These are phyloP conservation scores for Adelognathus sp. DNA, from an alignment of 2,888 invertebrate genomes.

Conservation along the genomic window DNA sequence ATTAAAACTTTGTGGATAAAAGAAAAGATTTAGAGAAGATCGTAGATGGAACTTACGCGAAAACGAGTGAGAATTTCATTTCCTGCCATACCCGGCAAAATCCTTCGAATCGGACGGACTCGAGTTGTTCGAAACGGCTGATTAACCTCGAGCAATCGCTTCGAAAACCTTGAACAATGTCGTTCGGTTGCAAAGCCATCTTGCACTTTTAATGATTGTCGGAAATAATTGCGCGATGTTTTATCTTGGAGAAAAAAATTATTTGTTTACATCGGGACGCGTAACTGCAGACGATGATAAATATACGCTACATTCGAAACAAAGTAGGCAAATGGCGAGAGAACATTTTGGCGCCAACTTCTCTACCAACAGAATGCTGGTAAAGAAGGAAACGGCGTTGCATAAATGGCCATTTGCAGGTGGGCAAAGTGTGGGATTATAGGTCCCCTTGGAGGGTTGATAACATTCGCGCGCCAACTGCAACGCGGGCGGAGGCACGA, in stretches of 20 bases:
- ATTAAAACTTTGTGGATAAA: not conserved
- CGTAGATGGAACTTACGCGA: conserved; percentile 69
- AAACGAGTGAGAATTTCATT: conserved; percentile 76
- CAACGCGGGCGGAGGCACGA: not conserved
- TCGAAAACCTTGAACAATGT: conserved; percentile 69
- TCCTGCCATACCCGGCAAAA: conserved; percentile 75
- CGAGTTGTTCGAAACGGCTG: conserved; percentile 66
- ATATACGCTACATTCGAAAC: too few species aligned
- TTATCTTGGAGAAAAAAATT: not conserved
- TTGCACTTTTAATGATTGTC: too few species aligned
- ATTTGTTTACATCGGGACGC: too few species aligned
- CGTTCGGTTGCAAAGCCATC: conserved; percentile 17
- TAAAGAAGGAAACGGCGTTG: too few species aligned
- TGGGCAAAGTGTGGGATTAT: too few species aligned
- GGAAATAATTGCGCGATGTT: not conserved
- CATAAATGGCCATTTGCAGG: too few species aligned
- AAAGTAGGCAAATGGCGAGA: too few species aligned
- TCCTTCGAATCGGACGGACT: conserved; percentile 71
- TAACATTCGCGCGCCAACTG: not conserved
- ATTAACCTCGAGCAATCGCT: conserved; percentile 73
- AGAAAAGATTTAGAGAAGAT: not conserved
- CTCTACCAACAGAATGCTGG: too few species aligned
- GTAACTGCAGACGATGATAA: too few species aligned
- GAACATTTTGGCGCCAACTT: too few species aligned
- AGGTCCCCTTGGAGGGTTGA: not conserved